These are phyloP conservation scores for Drosophila eugracilis DNA, from an alignment of 1,140 invertebrate species.

Conservation along the genomic window DNA sequence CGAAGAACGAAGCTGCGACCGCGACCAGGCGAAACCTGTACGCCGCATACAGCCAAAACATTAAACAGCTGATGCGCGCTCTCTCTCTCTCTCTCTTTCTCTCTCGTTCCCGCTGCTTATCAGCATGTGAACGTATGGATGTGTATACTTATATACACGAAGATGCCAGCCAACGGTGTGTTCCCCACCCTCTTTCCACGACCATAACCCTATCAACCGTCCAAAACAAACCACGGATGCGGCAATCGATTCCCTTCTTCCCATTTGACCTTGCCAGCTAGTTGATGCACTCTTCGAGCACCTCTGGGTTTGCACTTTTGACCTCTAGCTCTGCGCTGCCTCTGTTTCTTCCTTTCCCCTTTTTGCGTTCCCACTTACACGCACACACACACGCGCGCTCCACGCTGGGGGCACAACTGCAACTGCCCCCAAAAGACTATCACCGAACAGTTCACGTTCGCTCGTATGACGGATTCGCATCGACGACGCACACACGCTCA, in stretches of 20 bases:
- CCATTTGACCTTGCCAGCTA: slow-evolving; percentile 11
- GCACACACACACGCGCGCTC: slow-evolving; percentile 25
- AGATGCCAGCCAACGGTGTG: slow-evolving; percentile 1
- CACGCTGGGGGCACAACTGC: slow-evolving; percentile 46
- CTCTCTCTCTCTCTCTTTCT: slow-evolving; percentile 16
- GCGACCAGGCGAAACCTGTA: slow-evolving; percentile 61
- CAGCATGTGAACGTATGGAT: slow-evolving; percentile 60
- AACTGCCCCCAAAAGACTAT: slow-evolving; percentile 15
- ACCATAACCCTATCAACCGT: not conserved
- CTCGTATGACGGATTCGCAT: slow-evolving; percentile 8
- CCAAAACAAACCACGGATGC: slow-evolving; percentile 2
- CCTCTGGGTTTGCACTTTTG: slow-evolving; percentile 63
- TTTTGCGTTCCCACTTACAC: slow-evolving; percentile 18
- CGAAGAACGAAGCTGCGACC: slow-evolving; percentile 51
- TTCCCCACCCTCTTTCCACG: not conserved
- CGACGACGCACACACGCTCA: slow-evolving; percentile 28
- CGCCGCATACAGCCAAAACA: slow-evolving; percentile 73
- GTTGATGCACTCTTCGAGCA: slow-evolving; percentile 4
- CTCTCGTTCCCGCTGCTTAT: slow-evolving; percentile 47
- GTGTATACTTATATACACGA: not conserved
- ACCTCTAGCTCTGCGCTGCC: slow-evolving; percentile 61
- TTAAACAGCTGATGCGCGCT: slow-evolving; percentile 67
- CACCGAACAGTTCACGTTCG: not conserved
- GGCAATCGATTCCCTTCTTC: not conserved
- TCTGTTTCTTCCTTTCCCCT: slow-evolving; percentile 19